Percentiles rank a stretch among this genome's conserved stretches.
phyloP scores from a whole-genome alignment of 2,113 vertebrate species.

The Pelobates fuscus region DNA sequence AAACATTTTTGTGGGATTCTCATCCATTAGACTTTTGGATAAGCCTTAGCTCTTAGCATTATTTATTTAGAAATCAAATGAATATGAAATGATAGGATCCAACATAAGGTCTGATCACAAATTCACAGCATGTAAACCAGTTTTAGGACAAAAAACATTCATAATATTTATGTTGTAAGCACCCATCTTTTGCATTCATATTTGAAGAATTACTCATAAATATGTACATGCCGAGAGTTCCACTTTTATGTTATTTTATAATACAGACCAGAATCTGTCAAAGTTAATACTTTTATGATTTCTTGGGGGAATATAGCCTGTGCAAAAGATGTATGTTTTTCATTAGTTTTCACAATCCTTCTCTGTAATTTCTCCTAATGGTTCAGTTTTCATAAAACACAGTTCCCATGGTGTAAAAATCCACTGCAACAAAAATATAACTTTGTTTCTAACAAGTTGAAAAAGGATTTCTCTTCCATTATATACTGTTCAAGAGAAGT shows the following conservation, averaged over 20 bases:
- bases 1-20: background rate
- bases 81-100: slow-evolving; percentile 22
- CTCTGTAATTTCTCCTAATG: slow-evolving; percentile 70
- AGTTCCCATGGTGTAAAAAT: slow-evolving; percentile 57
- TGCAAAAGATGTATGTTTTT: slow-evolving; percentile 63
- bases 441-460: slow-evolving; percentile 43
- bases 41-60: background rate
- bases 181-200: slow-evolving; percentile 43
- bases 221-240: slow-evolving; percentile 39
- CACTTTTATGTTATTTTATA: slow-evolving; percentile 56
- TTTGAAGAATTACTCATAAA: slow-evolving; percentile 46
- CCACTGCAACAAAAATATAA: slow-evolving; percentile 43
- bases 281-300: slow-evolving; percentile 63
- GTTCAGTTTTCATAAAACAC: slow-evolving; percentile 65
- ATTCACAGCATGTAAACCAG: slow-evolving; percentile 38
- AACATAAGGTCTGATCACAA: slow-evolving; percentile 36
- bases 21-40: background rate
- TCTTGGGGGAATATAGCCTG: slow-evolving; percentile 58
- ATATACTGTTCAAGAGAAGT: background rate
- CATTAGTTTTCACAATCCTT: slow-evolving; percentile 65
- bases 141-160: slow-evolving; percentile 32
- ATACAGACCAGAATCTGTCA: slow-evolving; percentile 59
- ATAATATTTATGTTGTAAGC: slow-evolving; percentile 35
- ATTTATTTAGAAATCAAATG: slow-evolving; percentile 33
- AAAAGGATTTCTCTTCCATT: background rate